Conservation (phyloP, 2,888 invertebrate species). For the Meandrusa payeni region DNA sequence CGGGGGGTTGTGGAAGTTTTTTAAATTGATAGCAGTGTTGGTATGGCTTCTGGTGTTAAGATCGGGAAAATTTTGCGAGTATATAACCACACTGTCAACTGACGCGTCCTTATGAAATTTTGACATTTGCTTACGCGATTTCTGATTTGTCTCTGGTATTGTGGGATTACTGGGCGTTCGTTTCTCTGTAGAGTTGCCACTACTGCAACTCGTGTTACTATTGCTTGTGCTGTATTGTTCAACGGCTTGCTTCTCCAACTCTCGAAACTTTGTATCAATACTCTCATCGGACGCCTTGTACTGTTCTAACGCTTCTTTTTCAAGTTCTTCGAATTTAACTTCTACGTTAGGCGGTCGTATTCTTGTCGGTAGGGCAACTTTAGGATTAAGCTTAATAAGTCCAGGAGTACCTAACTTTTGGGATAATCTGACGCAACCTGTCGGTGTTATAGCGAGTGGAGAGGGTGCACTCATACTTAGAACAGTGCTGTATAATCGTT, state of each 20-base stretch:
- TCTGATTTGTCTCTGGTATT: conserved; percentile 42
- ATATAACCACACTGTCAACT: conserved; percentile 67
- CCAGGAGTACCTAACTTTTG: conserved; percentile 65
- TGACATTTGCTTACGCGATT: conserved; percentile 48
- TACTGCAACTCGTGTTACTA: conserved; percentile 73
- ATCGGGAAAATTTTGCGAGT: conserved; percentile 74
- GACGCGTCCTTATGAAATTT: conserved; percentile 70
- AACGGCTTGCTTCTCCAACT: conserved; percentile 83
- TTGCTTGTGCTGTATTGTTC: conserved; percentile 83
- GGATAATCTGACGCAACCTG: conserved; percentile 55
- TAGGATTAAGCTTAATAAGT: conserved; percentile 64
- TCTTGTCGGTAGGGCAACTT: conserved; percentile 58
- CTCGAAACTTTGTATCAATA: conserved; percentile 81
- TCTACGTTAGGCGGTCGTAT: conserved; percentile 56
- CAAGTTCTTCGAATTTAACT: conserved; percentile 77
- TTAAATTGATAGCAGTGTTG: conserved; percentile 70
- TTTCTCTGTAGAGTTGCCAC: conserved; percentile 63
- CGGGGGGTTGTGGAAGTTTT: conserved; percentile 78
- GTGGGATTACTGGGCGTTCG: conserved; percentile 42
- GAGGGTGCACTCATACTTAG: conserved; percentile 69
- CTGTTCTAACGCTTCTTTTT: conserved; percentile 81
- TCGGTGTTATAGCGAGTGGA: conserved; percentile 49
- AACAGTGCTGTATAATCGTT: conserved; percentile 78
- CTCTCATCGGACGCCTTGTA: conserved; percentile 81
- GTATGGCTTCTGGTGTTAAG: conserved; percentile 55